phyloP scores from a whole-genome alignment of 2,113 vertebrate genomes.

The Amblyornis subalaris region DNA sequence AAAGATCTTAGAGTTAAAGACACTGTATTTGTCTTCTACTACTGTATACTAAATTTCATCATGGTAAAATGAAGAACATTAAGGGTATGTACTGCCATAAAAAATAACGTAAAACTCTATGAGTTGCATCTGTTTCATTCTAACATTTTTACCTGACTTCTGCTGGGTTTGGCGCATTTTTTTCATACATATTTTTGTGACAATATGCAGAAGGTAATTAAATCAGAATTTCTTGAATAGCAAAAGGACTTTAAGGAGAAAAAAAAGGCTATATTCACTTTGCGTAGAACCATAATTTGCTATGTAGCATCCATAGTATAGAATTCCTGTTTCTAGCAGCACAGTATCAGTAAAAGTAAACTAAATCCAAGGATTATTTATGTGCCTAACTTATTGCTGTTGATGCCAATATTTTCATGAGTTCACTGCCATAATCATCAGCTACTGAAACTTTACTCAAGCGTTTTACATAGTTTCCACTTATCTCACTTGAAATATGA shows the following conservation, averaged over 20 bases:
- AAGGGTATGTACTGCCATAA: not conserved
- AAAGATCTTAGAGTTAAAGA: not conserved
- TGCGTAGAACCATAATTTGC: not conserved
- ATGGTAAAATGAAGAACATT: not conserved
- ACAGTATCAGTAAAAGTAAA: not conserved
- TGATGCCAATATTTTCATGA: not conserved
- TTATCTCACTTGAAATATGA: not conserved
- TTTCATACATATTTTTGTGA: not conserved
- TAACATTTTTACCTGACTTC: not conserved
- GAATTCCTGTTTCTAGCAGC: not conserved
- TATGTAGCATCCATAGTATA: not conserved
- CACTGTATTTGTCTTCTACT: not conserved
- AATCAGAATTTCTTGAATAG: not conserved
- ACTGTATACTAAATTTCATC: not conserved
- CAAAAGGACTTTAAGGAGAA: not conserved
- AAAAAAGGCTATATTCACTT: not conserved
- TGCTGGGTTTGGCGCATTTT: rapidly evolving
- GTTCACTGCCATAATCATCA: not conserved
- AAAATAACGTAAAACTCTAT: not conserved
- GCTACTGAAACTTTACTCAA: not conserved
- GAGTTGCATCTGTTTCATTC: not conserved
- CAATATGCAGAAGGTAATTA: not conserved
- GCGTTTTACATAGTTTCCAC: not conserved
- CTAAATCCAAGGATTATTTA: not conserved
- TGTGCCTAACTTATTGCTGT: not conserved